Evolutionary conservation across 1,140 invertebrate species (phyloP), one percentile per base, ranked within the genome.

Genomic region (Ceratina australensis): DNA sequence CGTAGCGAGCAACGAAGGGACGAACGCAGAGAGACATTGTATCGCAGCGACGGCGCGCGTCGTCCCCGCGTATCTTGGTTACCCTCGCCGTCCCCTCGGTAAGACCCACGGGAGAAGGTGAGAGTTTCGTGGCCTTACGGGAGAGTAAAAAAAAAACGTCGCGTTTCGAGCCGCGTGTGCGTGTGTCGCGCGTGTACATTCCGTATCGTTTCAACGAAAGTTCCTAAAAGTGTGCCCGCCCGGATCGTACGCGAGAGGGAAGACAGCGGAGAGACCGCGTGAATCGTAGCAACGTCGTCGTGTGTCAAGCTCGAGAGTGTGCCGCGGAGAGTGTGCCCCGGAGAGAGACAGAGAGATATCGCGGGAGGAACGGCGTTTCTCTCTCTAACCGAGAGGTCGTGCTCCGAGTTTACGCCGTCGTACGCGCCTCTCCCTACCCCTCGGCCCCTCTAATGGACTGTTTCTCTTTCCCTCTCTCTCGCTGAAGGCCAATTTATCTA

Each of bases 361-460:
- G 52, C 15, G 47, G 71, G 61, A 76, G 57, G 33, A 67, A 22
- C 22, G n/a, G 33, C 76, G 57, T 68, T 80, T 42, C 60, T 71
- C 59, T 24, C 64, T 28, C 52, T 24, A 52, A 60, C 56, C 52
- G 54, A 69, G 67, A 69, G 67, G 54, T 54, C 67, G 54, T 68
- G 20, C 66, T 71, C 67, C 60, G 60, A 78, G 68, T 78, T 78
- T 78, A 78, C 75, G 75, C 75, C 75, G 75, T 72, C 75, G 75
- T 78, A 78, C 60, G 52, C 76, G 68, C 50, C 64, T 56, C 69
- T 50, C 67, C 59, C 57, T 42, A 18, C 28, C 61, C 12, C 3
- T 26, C 28, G 8, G 8, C 18, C 49, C 69, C 24, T 16, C 49
- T 65, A 22, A 50, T 20, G 20, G 56, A 59, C 60, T 72, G 59